Evolutionary conservation across 2,888 invertebrate species (phyloP).

Genomic region (Platerodrilus igneus): DNA sequence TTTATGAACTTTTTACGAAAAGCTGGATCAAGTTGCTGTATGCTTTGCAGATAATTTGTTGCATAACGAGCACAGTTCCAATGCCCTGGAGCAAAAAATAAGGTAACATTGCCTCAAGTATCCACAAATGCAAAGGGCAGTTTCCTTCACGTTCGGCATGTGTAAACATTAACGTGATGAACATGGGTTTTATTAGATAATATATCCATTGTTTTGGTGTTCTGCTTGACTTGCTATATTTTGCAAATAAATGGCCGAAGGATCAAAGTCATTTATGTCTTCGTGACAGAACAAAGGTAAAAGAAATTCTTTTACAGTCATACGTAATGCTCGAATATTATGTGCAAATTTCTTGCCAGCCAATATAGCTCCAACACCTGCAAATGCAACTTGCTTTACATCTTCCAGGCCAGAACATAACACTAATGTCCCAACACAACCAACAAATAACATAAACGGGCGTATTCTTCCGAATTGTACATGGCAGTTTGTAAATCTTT

Average conservation of each 20-base stretch:
- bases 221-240: slow-evolving; percentile 4
- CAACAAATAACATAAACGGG: slow-evolving; percentile 5
- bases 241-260: slow-evolving; percentile 2
- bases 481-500: slow-evolving; percentile 6
- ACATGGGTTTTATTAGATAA: slow-evolving; percentile 2
- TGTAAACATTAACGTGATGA: slow-evolving; percentile 4
- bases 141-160: slow-evolving; percentile 4
- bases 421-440: slow-evolving; percentile 4
- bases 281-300: slow-evolving; percentile 5
- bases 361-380: slow-evolving; percentile 1
- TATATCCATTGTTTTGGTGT: slow-evolving; percentile 3
- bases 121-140: slow-evolving; percentile 6
- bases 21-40: slow-evolving; percentile 1
- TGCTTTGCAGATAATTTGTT: slow-evolving; percentile 1
- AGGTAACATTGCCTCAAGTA: slow-evolving; percentile 1
- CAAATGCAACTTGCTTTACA: not conserved
- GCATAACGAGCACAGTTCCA: slow-evolving; percentile 5
- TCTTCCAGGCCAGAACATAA: slow-evolving; percentile 5
- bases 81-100: not conserved
- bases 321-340: slow-evolving; percentile 3
- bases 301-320: slow-evolving; percentile 3
- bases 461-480: slow-evolving; percentile 5
- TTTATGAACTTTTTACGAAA: slow-evolving; percentile 1
- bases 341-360: slow-evolving; percentile 1
- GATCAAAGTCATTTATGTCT: slow-evolving; percentile 6